Evolutionary conservation across 2,888 invertebrate genomes (phyloP), one percentile per base, ranked within the genome.

Genomic region (Ceramica pisi): DNA sequence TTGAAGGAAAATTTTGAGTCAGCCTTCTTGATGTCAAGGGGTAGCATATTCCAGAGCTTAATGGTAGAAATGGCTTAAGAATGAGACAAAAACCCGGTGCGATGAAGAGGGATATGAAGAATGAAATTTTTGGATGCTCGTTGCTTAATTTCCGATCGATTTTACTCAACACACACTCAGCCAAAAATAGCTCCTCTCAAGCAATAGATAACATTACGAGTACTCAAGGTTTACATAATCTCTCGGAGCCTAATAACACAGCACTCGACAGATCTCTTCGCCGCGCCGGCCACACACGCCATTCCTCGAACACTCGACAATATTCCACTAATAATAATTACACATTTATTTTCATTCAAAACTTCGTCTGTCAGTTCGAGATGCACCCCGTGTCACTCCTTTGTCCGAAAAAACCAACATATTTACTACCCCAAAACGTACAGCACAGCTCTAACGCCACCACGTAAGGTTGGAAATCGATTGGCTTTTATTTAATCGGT

Each of bases 331-430:
- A 92, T 91, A 90, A 92, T 93, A 92, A 94, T 93, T 92, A 94
- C 91, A 91, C 92, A 90, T 93, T 93, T 94, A 95, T 95, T 95
- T 94, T 93, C 94, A 93, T 92, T 92, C 90, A 88, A 94, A 94
- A 94, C 93, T 89, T 83, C 88, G 86, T 86, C 90, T 92, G 94
- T 92, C 94, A 93, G 91, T 86, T 90, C 85, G 90, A 94, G 93
- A 94, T 91, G 92, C 92, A 91, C 92, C 94, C 94, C 92, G 91
- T 93, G 94, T 94, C 95, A 94, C 88, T 92, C 89, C 88, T 90
- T 92, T 92, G 92, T 92, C 85, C 83, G 69, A 71, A 67, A 64
- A 73, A 66, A 88, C 91, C 88, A 90, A 81, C 65, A 71, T 86
- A 81, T 71, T 44, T 75, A 35, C 61, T n/a, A 71, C 72, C 63